Percentiles rank a stretch among this genome's conserved stretches.
Evolutionary conservation across 2,113 vertebrate genomes (phyloP).

Genomic region (Oreotragus oreotragus): DNA sequence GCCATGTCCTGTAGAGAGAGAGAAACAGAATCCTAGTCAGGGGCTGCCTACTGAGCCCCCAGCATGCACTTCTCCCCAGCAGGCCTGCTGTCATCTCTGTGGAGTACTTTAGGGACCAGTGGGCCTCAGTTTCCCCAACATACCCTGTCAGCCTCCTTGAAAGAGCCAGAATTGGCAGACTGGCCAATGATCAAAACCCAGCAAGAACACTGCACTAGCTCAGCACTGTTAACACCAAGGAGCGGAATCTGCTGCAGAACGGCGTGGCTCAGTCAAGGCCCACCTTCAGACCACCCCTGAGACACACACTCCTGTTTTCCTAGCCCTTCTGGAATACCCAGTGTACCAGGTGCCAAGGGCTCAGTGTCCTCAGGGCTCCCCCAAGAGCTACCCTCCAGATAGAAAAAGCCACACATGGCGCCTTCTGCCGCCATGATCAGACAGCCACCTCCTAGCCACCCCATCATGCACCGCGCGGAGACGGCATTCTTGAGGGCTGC

Average conservation of each 20-base stretch:
- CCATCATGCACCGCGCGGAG: background rate
- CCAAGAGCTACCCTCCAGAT: background rate
- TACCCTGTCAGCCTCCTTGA: background rate
- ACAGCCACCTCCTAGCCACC: background rate
- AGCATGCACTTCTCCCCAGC: background rate
- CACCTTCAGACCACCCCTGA: background rate
- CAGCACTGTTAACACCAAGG: background rate
- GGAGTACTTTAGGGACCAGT: background rate
- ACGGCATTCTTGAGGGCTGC: background rate
- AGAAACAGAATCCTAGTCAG: slow-evolving; percentile 13
- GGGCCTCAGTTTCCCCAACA: background rate
- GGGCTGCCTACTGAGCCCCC: background rate
- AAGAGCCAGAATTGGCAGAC: background rate
- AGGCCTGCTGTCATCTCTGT: too few species aligned
- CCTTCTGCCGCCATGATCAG: background rate
- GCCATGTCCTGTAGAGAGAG: slow-evolving; percentile 85
- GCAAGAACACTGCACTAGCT: background rate
- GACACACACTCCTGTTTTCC: background rate
- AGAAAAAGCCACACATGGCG: background rate
- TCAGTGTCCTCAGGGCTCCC: background rate
- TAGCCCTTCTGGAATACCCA: background rate
- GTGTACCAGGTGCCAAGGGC: background rate
- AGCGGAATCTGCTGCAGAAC: background rate
- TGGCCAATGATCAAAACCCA: background rate
- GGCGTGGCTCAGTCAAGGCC: background rate